These are phyloP conservation scores for Limonius californicus DNA, from an alignment of 1,140 invertebrate species.

Conservation along the genomic window DNA sequence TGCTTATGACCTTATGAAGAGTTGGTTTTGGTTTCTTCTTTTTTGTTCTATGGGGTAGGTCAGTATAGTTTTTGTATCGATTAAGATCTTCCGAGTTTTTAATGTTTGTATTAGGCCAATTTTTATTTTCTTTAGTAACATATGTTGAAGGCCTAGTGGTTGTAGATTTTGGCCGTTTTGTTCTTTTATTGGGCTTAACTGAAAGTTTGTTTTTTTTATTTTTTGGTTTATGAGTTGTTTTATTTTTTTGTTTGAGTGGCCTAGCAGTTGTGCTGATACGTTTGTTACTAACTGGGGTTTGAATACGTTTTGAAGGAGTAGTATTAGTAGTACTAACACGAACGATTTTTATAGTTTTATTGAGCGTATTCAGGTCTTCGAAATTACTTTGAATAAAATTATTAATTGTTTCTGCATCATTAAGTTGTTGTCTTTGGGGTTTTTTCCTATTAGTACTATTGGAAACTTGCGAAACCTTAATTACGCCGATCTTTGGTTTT, in stretches of 20 bases:
- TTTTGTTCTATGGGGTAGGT: not conserved
- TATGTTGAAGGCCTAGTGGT: not conserved
- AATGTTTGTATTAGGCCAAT: not conserved
- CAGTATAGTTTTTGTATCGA: not conserved
- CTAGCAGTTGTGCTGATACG: too few relatives aligned
- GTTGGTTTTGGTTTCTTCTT: not conserved
- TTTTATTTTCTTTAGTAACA: not conserved
- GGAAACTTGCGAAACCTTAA: not conserved
- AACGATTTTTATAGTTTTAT: conserved; percentile 17
- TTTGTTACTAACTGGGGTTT: too few relatives aligned
- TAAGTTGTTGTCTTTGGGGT: not conserved
- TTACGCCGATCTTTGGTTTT: not conserved
- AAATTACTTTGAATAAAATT: conserved; percentile 20
- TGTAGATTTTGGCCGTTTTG: too few relatives aligned
- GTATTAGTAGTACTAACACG: not conserved
- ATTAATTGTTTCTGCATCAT: not conserved
- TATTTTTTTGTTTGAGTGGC: too few relatives aligned
- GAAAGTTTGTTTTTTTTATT: not conserved
- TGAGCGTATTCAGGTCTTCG: conserved; percentile 16
- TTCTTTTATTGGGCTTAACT: too few relatives aligned
- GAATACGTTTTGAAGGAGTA: too few relatives aligned
- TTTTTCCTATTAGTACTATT: not conserved
- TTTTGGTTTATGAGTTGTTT: not conserved
- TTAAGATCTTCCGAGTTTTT: not conserved
- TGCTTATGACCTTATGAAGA: not conserved